These are phyloP conservation scores for Gallinago media DNA, from an alignment of 2,113 vertebrate genomes.

Conservation along the genomic window DNA sequence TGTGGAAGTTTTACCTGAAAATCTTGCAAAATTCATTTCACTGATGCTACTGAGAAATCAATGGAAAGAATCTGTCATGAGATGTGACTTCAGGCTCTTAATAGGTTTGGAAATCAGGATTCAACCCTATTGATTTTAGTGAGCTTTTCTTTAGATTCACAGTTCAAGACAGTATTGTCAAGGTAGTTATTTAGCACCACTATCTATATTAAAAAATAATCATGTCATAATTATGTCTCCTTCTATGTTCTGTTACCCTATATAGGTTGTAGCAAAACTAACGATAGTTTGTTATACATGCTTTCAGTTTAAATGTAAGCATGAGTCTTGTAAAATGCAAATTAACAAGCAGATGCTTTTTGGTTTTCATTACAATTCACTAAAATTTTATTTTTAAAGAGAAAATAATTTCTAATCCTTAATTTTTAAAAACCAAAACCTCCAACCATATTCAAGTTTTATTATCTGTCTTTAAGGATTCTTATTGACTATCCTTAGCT, in stretches of 20 bases:
- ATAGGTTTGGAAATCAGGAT: neutral
- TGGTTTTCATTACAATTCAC: neutral
- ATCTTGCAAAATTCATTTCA: neutral
- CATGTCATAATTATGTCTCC: neutral
- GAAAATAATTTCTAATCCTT: neutral
- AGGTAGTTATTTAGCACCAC: neutral
- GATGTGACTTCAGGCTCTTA: neutral
- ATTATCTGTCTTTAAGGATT: neutral
- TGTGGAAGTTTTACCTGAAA: neutral
- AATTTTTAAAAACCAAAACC: neutral
- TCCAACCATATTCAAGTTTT: neutral
- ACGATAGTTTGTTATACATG: neutral
- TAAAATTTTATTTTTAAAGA: neutral
- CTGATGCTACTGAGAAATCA: neutral
- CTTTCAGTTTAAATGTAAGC: neutral
- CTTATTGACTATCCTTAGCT: neutral
- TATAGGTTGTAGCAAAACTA: neutral
- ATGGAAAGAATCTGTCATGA: neutral
- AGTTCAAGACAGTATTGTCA: neutral
- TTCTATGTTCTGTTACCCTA: neutral
- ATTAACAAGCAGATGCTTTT: neutral
- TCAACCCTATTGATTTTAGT: neutral
- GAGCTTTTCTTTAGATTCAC: neutral
- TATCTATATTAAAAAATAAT: neutral
- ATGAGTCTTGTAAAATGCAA: neutral